A percentile compares a stretch with the other conserved stretches of the same genome.
phyloP scores from a whole-genome alignment of 2,797 vertebrate genomes.

The Salmo trutta region DNA sequence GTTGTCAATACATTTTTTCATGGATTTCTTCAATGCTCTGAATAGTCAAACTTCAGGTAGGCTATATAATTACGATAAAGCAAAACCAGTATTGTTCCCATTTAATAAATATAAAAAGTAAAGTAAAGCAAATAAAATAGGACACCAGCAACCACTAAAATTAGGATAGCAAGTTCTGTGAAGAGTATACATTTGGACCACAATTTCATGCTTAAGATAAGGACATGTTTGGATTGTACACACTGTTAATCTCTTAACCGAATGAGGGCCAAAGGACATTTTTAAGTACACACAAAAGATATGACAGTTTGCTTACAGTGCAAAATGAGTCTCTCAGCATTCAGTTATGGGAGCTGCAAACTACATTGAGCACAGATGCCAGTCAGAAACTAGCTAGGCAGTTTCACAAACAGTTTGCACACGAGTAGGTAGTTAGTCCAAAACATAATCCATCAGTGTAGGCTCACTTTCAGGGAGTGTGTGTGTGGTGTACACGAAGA shows the following conservation, averaged over 20 bases:
- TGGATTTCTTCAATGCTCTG: neutral
- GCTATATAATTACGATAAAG: neutral
- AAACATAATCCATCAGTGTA: no score
- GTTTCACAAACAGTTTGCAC: neutral
- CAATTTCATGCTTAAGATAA: conserved; percentile 11
- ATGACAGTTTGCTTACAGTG: neutral
- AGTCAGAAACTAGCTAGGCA: neutral
- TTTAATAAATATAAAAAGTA: conserved; percentile 22
- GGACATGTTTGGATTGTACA: conserved; percentile 10
- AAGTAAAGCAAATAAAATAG: neutral
- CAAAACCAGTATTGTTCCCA: conserved; percentile 15
- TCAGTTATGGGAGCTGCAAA: neutral
- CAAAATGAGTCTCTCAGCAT: neutral
- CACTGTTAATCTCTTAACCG: neutral
- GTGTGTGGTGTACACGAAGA: neutral
- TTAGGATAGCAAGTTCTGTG: neutral
- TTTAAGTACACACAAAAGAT: neutral
- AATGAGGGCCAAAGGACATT: conserved; percentile 7
- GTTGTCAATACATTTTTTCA: neutral
- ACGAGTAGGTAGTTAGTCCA: neutral
- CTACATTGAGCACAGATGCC: neutral
- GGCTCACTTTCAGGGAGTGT: neutral
- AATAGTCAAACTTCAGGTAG: neutral
- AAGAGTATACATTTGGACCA: neutral
- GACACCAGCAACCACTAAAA: neutral